Evolutionary conservation across 2,888 invertebrate species (phyloP).

Genomic region (Labia minor): DNA sequence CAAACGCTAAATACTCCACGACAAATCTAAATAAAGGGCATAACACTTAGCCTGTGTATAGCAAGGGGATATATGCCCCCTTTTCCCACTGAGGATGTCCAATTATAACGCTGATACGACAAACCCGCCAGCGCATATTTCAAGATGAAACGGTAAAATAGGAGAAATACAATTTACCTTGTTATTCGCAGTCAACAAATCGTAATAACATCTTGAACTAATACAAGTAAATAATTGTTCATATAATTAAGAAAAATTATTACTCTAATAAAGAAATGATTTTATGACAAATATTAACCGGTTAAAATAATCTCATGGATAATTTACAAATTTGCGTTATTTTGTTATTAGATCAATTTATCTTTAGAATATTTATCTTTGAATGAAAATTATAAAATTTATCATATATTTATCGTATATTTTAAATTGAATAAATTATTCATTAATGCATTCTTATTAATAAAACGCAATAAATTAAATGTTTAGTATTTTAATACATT

Average conservation of each 20-base stretch:
- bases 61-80: background rate
- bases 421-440: no score
- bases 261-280: background rate
- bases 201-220: slow-evolving; percentile 5
- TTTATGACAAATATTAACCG: background rate
- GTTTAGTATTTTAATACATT: no score
- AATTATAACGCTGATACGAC: slow-evolving; percentile 13
- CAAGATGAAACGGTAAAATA: slow-evolving; percentile 6
- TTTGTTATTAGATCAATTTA: no score
- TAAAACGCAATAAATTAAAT: no score
- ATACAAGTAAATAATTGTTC: background rate
- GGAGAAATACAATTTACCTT: slow-evolving; percentile 1
- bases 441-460: no score
- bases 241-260: slow-evolving; percentile 5
- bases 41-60: background rate
- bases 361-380: no score
- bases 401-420: no score
- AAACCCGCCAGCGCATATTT: background rate
- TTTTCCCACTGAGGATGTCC: background rate
- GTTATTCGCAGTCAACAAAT: background rate
- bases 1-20: background rate
- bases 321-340: no score
- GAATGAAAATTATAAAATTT: no score
- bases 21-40: slow-evolving; percentile 13
- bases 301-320: no score